Conservation (phyloP, 2,888 invertebrate species). For the Pimpla rufipes region DNA sequence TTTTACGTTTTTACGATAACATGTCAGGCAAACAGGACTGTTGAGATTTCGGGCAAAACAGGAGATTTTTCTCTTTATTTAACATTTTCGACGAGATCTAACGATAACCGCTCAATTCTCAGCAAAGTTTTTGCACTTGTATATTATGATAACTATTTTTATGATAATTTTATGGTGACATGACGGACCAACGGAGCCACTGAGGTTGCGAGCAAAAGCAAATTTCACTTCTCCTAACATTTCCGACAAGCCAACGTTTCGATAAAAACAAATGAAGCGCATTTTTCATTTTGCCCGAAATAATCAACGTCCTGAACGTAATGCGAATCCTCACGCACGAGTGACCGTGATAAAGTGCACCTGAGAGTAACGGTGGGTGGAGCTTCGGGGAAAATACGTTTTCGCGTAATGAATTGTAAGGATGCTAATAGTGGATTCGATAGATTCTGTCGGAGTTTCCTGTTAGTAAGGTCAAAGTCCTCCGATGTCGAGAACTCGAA, state of each 20-base stretch:
- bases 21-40: too few relatives aligned
- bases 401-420: slow-evolving; percentile 11
- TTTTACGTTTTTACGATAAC: too few relatives aligned
- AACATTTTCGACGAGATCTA: too few relatives aligned
- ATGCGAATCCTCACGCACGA: slow-evolving; percentile 12
- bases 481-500: neutral
- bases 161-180: too few relatives aligned
- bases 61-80: too few relatives aligned
- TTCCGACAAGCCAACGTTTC: neutral
- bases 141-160: neutral
- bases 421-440: neutral
- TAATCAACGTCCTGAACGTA: neutral
- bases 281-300: neutral
- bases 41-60: too few relatives aligned
- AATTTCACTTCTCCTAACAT: neutral
- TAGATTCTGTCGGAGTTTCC: slow-evolving; percentile 1
- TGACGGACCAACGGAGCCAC: too few relatives aligned
- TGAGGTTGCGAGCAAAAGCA: too few relatives aligned
- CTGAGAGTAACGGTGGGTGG: neutral
- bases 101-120: too few relatives aligned
- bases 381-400: slow-evolving; percentile 5
- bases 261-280: neutral
- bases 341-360: neutral
- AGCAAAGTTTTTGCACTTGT: neutral
- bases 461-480: slow-evolving; percentile 5